Base-by-base conservation (phyloP, 2,113 vertebrate genomes). In the Axis porcinus region DNA sequence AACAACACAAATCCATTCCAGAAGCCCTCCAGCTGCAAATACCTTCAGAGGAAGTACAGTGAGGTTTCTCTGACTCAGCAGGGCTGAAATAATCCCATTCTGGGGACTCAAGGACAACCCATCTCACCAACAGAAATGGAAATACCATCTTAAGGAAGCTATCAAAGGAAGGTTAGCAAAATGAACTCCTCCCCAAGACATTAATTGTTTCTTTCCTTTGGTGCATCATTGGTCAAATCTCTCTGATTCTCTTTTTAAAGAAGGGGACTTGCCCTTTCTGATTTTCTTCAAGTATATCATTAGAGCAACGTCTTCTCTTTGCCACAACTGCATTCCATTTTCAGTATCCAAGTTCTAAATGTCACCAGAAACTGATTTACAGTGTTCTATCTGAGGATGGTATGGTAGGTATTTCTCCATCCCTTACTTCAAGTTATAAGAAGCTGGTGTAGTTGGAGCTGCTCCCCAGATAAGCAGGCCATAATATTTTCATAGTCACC, bases 401-500 rank as follows among this genome's bases (percentile, higher is more conserved):
- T 91, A 0, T 97, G 98, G 96, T 92, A 98, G 95, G 97, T 97
- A 98, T 97, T 98, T 98, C 96, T 98, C 93, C 97, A 93, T 98
- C 97, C 96, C 92, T 98, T 98, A 98, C 98, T 98, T 97, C 96
- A 97, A 98, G 98, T 98, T 98, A 98, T 98, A 98, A 98, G 98
- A 97, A 98, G 98, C 93, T 60, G 92, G 52, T 96, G 95, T 94
- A 97, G 98, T 97, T 98, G 97, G 98, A 98, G 96, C 91, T 97
- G 95, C 94, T 86, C 96, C 97, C 52, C 87, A 98, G 98, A 99
- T 98, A 98, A 98, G 98, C 97, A 97, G 95, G 98, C 97, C 98
- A 98, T 98, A 99, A 99, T 99, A 99, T 99, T 99, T 99, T 98
- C 98, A 97, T 97, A 97, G 98, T 99, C 98, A 97, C 98, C 97